phyloP scores from a whole-genome alignment of 2,113 vertebrate genomes.

The Anolis carolinensis region DNA sequence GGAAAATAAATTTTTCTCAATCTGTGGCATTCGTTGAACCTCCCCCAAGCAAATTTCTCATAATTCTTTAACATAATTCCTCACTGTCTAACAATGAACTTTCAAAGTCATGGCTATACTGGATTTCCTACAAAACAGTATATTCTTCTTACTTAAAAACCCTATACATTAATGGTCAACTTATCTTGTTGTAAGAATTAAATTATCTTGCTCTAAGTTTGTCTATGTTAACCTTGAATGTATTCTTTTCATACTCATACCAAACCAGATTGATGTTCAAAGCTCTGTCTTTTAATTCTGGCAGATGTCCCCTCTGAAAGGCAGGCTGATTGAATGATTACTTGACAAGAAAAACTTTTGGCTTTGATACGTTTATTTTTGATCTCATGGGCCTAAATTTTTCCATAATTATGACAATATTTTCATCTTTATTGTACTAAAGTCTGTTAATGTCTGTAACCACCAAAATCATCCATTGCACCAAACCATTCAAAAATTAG shows the following conservation, averaged over 20 bases:
- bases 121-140: neutral
- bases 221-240: neutral
- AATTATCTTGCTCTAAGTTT: neutral
- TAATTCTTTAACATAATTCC: neutral
- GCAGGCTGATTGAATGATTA: neutral
- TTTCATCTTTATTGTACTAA: neutral
- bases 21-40: neutral
- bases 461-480: constrained; percentile 28
- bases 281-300: neutral
- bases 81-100: neutral
- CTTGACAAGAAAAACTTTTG: neutral
- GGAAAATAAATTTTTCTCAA: neutral
- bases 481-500: constrained; percentile 26
- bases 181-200: neutral
- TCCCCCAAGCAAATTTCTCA: neutral
- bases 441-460: constrained; percentile 14
- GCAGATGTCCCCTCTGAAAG: neutral
- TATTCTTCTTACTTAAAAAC: fast-evolving
- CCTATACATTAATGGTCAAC: constrained; percentile 8
- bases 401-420: neutral
- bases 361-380: constrained; percentile 12
- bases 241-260: neutral
- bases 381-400: constrained; percentile 23
- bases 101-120: neutral
- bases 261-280: neutral